Percentiles rank a stretch among this genome's conserved stretches.
Conservation (phyloP, 2,797 vertebrate genomes). For the Chelon auratus region DNA sequence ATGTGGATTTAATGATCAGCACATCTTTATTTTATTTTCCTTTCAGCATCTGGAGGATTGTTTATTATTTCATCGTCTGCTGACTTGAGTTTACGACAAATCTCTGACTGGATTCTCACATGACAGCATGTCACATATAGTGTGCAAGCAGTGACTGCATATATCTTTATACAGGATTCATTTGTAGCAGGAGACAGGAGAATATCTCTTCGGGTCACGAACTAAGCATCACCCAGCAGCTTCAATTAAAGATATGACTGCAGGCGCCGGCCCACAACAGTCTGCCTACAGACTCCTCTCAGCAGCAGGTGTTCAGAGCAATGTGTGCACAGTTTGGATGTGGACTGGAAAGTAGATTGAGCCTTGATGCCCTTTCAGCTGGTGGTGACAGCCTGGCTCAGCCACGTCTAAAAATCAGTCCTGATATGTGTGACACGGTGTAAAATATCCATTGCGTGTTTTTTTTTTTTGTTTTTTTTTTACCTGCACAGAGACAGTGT, state of each 20-base stretch:
- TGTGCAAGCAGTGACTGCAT: not conserved
- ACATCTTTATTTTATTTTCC: not conserved
- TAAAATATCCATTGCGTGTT: not conserved
- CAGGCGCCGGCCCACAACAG: not conserved
- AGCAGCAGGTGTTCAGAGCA: constrained; percentile 15
- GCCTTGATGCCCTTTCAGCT: not conserved
- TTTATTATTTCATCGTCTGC: not conserved
- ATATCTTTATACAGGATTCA: not conserved
- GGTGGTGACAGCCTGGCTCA: not conserved
- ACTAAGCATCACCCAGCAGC: not conserved
- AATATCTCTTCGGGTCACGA: not conserved
- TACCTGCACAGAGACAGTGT: constrained; percentile 81
- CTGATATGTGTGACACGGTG: constrained; percentile 1
- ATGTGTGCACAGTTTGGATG: not conserved
- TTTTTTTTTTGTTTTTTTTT: constrained; percentile 23
- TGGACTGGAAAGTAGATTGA: not conserved
- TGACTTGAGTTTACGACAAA: not conserved
- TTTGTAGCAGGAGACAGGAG: not conserved
- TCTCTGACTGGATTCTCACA: not conserved
- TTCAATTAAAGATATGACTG: constrained; percentile 13
- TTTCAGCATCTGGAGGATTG: not conserved
- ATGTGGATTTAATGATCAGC: constrained; percentile 4
- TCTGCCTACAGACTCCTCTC: not conserved
- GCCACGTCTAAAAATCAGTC: not conserved
- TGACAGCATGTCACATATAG: too few relatives aligned